phyloP scores from a whole-genome alignment of 2,888 invertebrate species.

The Drosophila algonquin region DNA sequence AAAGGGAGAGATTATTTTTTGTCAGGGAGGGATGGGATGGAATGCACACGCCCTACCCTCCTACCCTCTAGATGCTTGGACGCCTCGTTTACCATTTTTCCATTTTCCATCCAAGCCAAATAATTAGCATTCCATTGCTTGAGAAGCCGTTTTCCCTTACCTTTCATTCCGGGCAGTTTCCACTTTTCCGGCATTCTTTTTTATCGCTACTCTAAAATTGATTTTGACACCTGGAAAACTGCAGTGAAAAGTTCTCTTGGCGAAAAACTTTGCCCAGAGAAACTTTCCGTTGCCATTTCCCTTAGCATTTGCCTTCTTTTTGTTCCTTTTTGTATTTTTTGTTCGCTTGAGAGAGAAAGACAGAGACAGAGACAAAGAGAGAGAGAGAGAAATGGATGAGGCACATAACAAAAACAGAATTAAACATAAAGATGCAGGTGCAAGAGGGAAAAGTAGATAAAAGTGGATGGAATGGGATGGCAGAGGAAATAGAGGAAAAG shows the following conservation, averaged over 20 bases:
- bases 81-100: constrained; percentile 3
- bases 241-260: constrained; percentile 1
- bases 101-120: constrained; percentile 57
- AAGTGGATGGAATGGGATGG: too few species aligned
- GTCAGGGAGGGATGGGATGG: not conserved
- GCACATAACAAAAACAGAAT: constrained; percentile 52
- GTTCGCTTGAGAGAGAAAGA: not conserved
- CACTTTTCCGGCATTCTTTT: constrained; percentile 15
- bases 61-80: not conserved
- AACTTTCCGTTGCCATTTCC: constrained; percentile 32
- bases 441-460: not conserved
- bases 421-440: constrained; percentile 59
- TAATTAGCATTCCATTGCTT: constrained; percentile 60
- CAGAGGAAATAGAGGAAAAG: not conserved
- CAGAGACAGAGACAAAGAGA: too few species aligned
- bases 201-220: constrained; percentile 58
- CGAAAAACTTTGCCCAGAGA: constrained; percentile 41
- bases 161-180: not conserved
- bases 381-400: constrained; percentile 39
- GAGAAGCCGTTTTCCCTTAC: not conserved
- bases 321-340: constrained; percentile 1
- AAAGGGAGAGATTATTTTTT: constrained; percentile 2
- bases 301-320: not conserved
- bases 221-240: constrained; percentile 71
- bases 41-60: constrained; percentile 4